These are phyloP conservation scores for Eulimnadia texana DNA, from an alignment of 1,140 invertebrate species.

Conservation along the genomic window DNA sequence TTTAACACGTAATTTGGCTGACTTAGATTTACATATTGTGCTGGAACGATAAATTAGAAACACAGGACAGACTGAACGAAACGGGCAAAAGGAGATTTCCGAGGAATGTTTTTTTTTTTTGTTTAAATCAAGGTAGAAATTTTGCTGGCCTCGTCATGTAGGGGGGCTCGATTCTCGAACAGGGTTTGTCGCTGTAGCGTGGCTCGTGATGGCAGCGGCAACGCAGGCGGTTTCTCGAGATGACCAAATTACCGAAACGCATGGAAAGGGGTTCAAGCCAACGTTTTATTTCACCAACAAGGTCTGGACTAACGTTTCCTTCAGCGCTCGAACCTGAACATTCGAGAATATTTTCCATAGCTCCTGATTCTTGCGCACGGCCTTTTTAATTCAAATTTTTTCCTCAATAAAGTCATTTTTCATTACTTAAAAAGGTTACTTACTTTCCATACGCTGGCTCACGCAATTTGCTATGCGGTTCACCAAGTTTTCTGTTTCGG, in stretches of 20 bases:
- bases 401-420: no score
- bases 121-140: background rate
- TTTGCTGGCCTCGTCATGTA: background rate
- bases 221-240: background rate
- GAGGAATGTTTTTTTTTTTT: no score
- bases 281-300: background rate
- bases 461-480: background rate
- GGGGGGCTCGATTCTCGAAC: background rate
- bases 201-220: background rate
- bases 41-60: no score
- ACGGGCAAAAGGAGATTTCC: no score
- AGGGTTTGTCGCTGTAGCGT: background rate
- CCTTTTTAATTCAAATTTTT: background rate
- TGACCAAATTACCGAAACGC: background rate
- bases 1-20: no score
- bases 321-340: background rate
- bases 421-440: no score
- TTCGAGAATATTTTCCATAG: background rate
- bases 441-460: no score
- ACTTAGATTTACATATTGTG: no score
- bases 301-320: background rate
- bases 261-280: background rate
- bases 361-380: background rate
- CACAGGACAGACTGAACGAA: no score
- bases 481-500: background rate